Evolutionary conservation across 2,888 invertebrate species (phyloP), one percentile per base, ranked within the genome.

Genomic region (Parnassius orleans): DNA sequence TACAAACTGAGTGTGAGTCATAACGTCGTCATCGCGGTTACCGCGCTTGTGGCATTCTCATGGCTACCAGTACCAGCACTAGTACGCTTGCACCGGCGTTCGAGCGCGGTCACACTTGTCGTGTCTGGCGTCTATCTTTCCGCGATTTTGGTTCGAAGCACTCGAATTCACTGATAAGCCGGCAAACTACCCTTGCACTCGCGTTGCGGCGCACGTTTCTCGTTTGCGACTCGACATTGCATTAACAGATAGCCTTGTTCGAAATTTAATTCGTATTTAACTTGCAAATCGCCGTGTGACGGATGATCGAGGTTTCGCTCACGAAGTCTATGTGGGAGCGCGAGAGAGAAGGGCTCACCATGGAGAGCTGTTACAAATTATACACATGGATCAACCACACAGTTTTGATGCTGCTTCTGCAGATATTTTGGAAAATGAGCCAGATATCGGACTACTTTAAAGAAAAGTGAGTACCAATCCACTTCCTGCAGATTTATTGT

Each of bases 361-460:
- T 90, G 90, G 89, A 90, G 71, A 87, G 84, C 73, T 90, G 90
- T 70, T 84, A 88, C 71, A 90, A 87, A 70, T 69, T 91, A 57
- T 91, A 87, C 80, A 87, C 89, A 69, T 90, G 90, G 91, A 83
- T 91, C 69, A 89, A 87, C 77, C 84, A 90, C 68, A 87, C 89
- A 12, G 69, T 90, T 69, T 76, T 91, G 71, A 90, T 90, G 90
- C 76, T 90, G 73, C 77, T 90, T 60, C 83, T 90, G 66, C 90
- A 91, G 77, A 89, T 90, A 72, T 86, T 91, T 75, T 91, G 91
- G 91, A 91, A 91, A 78, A 84, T 90, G 72, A 89, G 84, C 78
- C 91, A 91, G 76, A 84, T 91, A 76, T 85, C 89, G 64, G 87
- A 90, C 78, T 91, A 79, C 73, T 89, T 91, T 66, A 86, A 79